Conservation (phyloP, 2,888 invertebrate species). For the Athalia cordata region DNA sequence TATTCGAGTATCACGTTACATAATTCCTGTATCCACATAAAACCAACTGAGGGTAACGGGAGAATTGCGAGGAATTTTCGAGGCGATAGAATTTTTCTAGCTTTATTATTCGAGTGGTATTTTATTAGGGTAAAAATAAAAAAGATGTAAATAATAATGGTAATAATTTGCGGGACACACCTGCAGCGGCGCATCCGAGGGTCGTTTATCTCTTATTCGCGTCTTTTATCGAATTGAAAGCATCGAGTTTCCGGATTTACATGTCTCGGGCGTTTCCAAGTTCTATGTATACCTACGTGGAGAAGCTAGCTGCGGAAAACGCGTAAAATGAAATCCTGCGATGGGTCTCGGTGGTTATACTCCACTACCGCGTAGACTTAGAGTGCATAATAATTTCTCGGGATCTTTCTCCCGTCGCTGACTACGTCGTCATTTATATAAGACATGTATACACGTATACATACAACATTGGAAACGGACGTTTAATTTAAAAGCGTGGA, state of each 20-base stretch:
- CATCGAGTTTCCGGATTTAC: constrained; percentile 34
- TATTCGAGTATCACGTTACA: too few species aligned
- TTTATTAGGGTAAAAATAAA: too few species aligned
- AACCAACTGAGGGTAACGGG: too few species aligned
- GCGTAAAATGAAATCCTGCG: constrained; percentile 19
- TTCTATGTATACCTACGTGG: neutral
- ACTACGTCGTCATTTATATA: neutral
- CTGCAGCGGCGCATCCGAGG: neutral
- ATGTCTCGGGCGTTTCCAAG: constrained; percentile 28
- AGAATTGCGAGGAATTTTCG: too few species aligned
- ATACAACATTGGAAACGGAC: neutral
- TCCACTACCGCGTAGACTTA: neutral
- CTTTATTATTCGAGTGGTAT: too few species aligned
- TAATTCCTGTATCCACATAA: too few species aligned
- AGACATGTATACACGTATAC: neutral
- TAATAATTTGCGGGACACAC: constrained; percentile 1
- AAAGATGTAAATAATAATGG: neutral
- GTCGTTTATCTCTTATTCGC: neutral
- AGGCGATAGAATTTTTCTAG: too few species aligned
- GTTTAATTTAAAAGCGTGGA: neutral
- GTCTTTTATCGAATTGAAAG: constrained; percentile 29
- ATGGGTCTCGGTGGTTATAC: neutral
- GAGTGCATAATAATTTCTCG: constrained; percentile 25
- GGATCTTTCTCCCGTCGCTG: neutral
- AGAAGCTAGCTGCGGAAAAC: constrained; percentile 8